Conservation (phyloP, 2,797 vertebrate genomes). For the Micromesistius poutassou region DNA sequence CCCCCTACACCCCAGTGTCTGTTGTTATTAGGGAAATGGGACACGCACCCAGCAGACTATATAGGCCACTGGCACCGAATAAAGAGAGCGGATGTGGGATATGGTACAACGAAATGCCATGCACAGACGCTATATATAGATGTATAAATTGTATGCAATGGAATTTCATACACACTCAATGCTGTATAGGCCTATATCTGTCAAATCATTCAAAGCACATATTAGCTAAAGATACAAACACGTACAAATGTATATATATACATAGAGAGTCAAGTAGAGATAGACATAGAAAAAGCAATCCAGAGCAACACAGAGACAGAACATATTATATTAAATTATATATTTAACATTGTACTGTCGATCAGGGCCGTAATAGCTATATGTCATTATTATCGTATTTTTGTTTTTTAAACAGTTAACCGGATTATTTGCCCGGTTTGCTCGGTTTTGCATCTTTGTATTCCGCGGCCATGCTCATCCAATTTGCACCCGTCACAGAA, state of each 20-base stretch:
- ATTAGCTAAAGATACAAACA: background rate
- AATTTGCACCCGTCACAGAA: background rate
- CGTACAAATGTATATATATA: background rate
- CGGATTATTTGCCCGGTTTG: background rate
- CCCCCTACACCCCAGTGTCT: slow-evolving; percentile 35
- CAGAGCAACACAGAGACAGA: background rate
- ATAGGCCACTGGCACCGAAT: slow-evolving; percentile 4
- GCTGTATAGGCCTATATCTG: background rate
- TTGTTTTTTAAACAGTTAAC: background rate
- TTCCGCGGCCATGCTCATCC: background rate
- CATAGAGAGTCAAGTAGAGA: background rate
- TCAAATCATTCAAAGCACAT: background rate
- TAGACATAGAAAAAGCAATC: background rate
- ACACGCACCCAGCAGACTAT: slow-evolving; percentile 52
- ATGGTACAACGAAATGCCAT: background rate
- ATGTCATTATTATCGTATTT: background rate
- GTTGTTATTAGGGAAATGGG: slow-evolving; percentile 63
- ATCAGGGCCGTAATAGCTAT: background rate
- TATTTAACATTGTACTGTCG: background rate
- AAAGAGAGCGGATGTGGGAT: background rate
- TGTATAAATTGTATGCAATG: background rate
- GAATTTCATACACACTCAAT: background rate
- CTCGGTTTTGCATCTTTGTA: background rate
- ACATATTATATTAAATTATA: too few species aligned
- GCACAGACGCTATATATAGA: background rate